A percentile compares a stretch with the other conserved stretches of the same genome.
phyloP scores from a whole-genome alignment of 2,888 invertebrate genomes.

The Adineta ricciae region DNA sequence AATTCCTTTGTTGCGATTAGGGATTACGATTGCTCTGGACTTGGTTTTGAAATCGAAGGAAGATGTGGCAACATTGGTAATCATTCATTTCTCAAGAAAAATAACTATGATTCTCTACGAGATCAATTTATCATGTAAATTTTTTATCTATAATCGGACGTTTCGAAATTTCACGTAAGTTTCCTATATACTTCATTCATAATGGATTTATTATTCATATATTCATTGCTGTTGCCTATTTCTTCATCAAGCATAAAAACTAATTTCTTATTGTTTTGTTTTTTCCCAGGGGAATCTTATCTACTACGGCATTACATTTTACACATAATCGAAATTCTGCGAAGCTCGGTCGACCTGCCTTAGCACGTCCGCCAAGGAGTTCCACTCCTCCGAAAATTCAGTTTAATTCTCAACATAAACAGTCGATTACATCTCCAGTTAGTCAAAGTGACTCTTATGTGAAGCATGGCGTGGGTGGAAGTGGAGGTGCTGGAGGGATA shows the following conservation, averaged over 20 bases:
- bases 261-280: neutral
- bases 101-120: slow-evolving; percentile 28
- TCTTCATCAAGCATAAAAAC: too few relatives aligned
- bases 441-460: neutral
- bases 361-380: neutral
- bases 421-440: neutral
- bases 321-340: neutral
- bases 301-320: neutral
- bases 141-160: slow-evolving; percentile 24
- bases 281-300: neutral
- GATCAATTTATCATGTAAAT: slow-evolving; percentile 26
- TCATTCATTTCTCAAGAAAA: slow-evolving; percentile 22
- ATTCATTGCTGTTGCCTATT: neutral
- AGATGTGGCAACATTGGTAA: neutral
- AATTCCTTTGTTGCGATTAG: neutral
- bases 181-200: neutral
- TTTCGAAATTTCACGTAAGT: slow-evolving; percentile 32
- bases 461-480: neutral
- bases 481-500: too few relatives aligned
- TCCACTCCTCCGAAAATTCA: neutral
- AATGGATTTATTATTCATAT: neutral
- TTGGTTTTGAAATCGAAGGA: neutral
- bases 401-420: neutral
- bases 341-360: neutral
- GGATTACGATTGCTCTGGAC: neutral